Percentiles rank a stretch among this genome's conserved stretches.
These are phyloP conservation scores for Atethmia centrago DNA, from an alignment of 2,888 invertebrate species.

Conservation along the genomic window DNA sequence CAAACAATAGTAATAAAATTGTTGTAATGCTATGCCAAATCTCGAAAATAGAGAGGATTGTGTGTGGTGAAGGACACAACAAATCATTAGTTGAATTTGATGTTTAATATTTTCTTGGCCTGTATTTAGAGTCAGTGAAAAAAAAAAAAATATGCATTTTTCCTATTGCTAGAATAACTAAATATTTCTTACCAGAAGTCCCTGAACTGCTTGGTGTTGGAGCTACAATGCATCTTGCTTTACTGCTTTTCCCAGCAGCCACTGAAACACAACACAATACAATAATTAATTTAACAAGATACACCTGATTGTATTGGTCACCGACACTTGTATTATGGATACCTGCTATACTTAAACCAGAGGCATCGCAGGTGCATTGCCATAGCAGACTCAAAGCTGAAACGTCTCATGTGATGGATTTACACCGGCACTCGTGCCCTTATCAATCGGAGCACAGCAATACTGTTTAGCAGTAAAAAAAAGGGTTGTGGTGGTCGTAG, in stretches of 20 bases:
- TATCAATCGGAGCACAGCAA: too few species aligned
- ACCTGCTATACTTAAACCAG: background rate
- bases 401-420: too few species aligned
- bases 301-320: background rate
- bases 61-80: too few species aligned
- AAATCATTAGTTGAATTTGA: too few species aligned
- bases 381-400: background rate
- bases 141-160: too few species aligned
- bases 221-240: slow-evolving; percentile 80
- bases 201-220: slow-evolving; percentile 70
- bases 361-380: background rate
- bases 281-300: background rate
- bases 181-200: slow-evolving; percentile 66
- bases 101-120: too few species aligned
- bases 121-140: too few species aligned
- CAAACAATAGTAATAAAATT: too few species aligned
- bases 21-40: too few species aligned
- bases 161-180: background rate
- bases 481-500: too few species aligned
- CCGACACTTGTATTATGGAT: too few species aligned
- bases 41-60: too few species aligned
- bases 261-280: slow-evolving; percentile 71
- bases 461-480: background rate
- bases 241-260: slow-evolving; percentile 84
- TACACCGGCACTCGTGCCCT: background rate